Evolutionary conservation across 2,888 invertebrate species (phyloP).

Genomic region (Arrhopalites spinosus): DNA sequence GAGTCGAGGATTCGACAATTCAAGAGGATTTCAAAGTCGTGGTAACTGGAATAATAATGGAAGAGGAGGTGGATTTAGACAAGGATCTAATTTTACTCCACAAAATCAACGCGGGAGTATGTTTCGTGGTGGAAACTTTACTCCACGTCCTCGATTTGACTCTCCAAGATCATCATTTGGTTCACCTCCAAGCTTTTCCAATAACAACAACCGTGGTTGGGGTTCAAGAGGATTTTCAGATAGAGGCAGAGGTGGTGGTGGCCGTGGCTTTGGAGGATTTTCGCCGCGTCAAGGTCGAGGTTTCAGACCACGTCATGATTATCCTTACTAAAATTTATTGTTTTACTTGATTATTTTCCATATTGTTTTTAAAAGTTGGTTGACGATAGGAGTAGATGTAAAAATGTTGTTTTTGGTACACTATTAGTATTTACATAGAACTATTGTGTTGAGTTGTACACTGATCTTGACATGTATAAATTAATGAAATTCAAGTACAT

Average conservation of each 20-base stretch:
- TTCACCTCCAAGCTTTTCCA: no score
- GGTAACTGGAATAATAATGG: conserved; percentile 41
- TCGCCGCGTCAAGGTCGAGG: conserved; percentile 58
- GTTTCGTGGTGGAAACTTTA: conserved; percentile 51
- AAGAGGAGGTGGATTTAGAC: conserved; percentile 30
- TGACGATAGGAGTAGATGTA: no score
- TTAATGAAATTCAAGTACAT: no score
- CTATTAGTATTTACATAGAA: no score
- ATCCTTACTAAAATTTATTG: conserved; percentile 40
- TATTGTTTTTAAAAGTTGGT: no score
- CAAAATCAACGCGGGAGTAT: conserved; percentile 34
- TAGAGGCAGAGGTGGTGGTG: neutral
- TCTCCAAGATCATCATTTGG: neutral
- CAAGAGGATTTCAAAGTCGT: conserved; percentile 42
- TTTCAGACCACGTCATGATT: conserved; percentile 45
- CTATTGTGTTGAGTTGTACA: no score
- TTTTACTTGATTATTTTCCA: no score
- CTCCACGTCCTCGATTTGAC: neutral
- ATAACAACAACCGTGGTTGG: conserved; percentile 15
- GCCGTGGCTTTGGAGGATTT: conserved; percentile 56
- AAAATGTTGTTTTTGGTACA: no score
- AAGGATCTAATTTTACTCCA: conserved; percentile 44
- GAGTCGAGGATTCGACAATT: neutral
- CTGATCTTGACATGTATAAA: no score
- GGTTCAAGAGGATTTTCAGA: conserved; percentile 4